Percentiles rank a stretch among this genome's conserved stretches.
These are phyloP conservation scores for Athetis lepigone DNA, from an alignment of 2,888 invertebrate species.

Conservation along the genomic window DNA sequence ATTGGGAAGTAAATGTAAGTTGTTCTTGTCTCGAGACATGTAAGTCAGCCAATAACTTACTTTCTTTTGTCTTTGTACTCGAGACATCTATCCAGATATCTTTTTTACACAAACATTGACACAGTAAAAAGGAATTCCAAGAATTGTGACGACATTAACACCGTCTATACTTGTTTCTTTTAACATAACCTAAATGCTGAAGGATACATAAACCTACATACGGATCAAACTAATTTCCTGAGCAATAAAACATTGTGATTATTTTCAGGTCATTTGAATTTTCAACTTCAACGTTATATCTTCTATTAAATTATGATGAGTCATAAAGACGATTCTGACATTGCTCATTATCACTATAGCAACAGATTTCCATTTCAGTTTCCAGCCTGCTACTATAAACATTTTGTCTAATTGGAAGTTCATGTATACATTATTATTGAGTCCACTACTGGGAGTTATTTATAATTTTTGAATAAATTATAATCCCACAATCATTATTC, in stretches of 20 bases:
- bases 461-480: constrained; percentile 13
- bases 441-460: neutral
- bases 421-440: neutral
- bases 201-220: constrained; percentile 51
- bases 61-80: neutral
- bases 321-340: constrained; percentile 35
- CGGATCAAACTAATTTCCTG: constrained; percentile 46
- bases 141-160: constrained; percentile 2
- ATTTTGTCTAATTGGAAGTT: neutral
- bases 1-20: constrained; percentile 45
- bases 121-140: constrained; percentile 9
- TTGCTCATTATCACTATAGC: constrained; percentile 25
- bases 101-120: constrained; percentile 9
- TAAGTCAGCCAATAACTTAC: neutral
- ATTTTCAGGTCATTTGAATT: constrained; percentile 40
- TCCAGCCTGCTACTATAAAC: neutral
- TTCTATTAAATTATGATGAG: constrained; percentile 31
- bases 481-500: neutral
- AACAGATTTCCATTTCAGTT: constrained; percentile 20
- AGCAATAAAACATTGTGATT: constrained; percentile 47
- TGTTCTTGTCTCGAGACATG: constrained; percentile 8
- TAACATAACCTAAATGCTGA: constrained; percentile 14
- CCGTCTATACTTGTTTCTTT: constrained; percentile 16
- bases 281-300: constrained; percentile 30
- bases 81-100: neutral